These are phyloP conservation scores for Plemyria rubiginata DNA, from an alignment of 2,888 invertebrate genomes.

Conservation along the genomic window DNA sequence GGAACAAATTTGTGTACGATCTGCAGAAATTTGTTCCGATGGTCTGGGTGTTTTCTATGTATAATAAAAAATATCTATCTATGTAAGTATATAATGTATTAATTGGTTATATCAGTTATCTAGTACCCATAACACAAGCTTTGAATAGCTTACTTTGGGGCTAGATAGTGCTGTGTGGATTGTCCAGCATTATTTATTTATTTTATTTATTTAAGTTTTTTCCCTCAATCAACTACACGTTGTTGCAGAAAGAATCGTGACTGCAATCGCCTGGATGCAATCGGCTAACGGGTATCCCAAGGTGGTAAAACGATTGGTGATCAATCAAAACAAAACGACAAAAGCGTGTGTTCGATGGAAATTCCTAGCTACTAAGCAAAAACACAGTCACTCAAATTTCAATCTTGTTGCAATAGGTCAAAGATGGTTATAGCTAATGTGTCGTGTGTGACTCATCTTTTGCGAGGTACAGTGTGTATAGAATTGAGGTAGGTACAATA, in stretches of 20 bases:
- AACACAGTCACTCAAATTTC: constrained; percentile 13
- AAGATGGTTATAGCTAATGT: constrained; percentile 12
- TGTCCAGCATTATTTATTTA: too few species aligned
- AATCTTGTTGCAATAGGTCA: constrained; percentile 19
- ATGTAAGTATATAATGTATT: too few species aligned
- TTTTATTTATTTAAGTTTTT: too few species aligned
- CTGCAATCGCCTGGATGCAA: constrained; percentile 7
- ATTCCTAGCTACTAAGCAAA: constrained; percentile 9
- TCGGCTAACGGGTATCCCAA: constrained; percentile 13
- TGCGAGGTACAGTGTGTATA: constrained; percentile 13
- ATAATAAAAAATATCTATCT: too few species aligned
- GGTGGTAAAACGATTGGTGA: constrained; percentile 18
- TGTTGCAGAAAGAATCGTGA: constrained; percentile 3
- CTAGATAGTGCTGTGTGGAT: too few species aligned
- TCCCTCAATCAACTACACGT: neutral
- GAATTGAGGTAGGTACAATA: constrained; percentile 24
- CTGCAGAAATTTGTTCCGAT: too few species aligned
- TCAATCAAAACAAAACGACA: constrained; percentile 27
- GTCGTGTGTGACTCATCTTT: constrained; percentile 24
- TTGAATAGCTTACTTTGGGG: too few species aligned
- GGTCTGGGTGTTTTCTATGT: too few species aligned
- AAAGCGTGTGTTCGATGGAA: constrained; percentile 4
- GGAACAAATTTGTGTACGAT: too few species aligned
- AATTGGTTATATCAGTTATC: too few species aligned
- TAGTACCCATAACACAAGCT: too few species aligned